phyloP scores from a whole-genome alignment of 1,140 invertebrate genomes.

The Drosophila lacteicornis region DNA sequence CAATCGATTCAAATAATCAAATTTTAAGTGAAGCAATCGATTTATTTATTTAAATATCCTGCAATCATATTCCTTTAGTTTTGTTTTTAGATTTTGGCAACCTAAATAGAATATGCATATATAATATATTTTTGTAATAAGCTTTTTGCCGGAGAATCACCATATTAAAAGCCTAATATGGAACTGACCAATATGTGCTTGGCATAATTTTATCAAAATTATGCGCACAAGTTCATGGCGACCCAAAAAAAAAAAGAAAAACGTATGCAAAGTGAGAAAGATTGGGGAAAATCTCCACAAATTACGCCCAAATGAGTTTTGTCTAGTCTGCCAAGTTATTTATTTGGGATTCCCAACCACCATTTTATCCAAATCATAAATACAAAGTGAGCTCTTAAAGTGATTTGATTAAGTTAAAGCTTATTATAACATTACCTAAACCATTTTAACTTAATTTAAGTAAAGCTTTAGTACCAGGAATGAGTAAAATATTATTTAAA shows the following conservation, averaged over 20 bases:
- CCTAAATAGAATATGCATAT: neutral
- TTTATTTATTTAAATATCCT: neutral
- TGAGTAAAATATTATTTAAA: neutral
- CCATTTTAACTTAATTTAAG: neutral
- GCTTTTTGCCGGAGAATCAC: neutral
- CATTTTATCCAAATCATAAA: constrained; percentile 2
- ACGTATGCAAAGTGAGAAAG: constrained; percentile 28
- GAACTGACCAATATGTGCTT: constrained; percentile 27
- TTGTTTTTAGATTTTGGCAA: neutral
- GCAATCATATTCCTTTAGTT: neutral
- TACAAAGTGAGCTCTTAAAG: neutral
- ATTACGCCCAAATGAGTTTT: constrained; percentile 12
- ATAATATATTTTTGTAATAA: neutral
- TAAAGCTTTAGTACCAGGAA: neutral
- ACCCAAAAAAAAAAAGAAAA: neutral
- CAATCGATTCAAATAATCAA: neutral
- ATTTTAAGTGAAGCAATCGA: no score
- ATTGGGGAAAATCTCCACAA: constrained; percentile 13
- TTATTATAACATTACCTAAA: no score
- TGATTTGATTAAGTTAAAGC: neutral
- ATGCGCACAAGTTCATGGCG: constrained; percentile 32
- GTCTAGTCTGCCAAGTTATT: neutral
- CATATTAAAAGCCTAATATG: neutral
- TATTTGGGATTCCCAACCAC: neutral
- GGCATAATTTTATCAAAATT: constrained; percentile 43